Conservation (phyloP, 64 coral and sea anemone genomes). For the Pocillopora verrucosa region DNA sequence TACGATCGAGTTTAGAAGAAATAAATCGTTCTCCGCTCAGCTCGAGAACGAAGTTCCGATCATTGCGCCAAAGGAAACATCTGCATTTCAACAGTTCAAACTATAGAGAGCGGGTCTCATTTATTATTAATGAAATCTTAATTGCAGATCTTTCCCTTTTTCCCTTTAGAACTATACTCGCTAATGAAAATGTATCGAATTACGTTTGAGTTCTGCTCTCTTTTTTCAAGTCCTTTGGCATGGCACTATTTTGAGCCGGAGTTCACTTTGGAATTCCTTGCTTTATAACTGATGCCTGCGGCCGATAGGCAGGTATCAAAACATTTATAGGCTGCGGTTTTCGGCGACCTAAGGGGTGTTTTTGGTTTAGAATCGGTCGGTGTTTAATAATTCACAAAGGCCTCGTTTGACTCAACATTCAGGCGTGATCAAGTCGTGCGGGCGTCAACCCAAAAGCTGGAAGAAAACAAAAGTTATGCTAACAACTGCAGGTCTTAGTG, state of each 20-base stretch:
- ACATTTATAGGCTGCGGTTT: conserved; percentile 17
- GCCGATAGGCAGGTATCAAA: conserved; percentile 8
- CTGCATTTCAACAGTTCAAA: conserved; percentile 29
- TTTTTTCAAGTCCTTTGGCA: not conserved
- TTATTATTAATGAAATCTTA: conserved; percentile 38
- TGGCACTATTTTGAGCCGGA: not conserved
- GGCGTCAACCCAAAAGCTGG: not conserved
- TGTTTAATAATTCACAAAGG: conserved; percentile 24
- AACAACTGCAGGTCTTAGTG: not conserved
- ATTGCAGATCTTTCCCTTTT: conserved; percentile 36
- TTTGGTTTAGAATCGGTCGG: conserved; percentile 18
- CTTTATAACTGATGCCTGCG: not conserved
- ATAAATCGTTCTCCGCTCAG: not conserved
- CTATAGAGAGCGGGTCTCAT: conserved; percentile 24
- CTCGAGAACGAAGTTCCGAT: conserved; percentile 2
- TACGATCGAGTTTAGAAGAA: not conserved
- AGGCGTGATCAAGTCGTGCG: not conserved
- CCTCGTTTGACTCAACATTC: conserved; percentile 16
- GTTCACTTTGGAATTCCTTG: not conserved
- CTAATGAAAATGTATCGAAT: conserved; percentile 23
- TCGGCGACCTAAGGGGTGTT: conserved; percentile 4
- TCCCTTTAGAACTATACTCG: not conserved
- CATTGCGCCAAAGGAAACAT: conserved; percentile 17
- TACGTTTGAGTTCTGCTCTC: not conserved
- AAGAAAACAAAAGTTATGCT: conserved; percentile 22